Percentiles rank a stretch among this genome's conserved stretches.
These are phyloP conservation scores for Noctua janthe DNA, from an alignment of 2,888 invertebrate species.

Conservation along the genomic window DNA sequence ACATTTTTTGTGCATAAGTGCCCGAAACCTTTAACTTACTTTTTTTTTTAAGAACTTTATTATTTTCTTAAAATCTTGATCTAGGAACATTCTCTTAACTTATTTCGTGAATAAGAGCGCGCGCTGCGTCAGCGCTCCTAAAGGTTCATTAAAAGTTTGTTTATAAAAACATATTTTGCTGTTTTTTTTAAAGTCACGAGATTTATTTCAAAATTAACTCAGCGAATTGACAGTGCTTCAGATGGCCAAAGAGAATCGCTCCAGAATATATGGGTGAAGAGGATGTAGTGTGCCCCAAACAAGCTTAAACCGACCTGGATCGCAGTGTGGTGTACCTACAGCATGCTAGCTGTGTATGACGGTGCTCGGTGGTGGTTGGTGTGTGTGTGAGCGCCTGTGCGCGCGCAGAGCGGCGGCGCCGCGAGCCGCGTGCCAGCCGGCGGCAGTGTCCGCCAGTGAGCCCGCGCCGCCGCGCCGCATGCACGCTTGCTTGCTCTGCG, in stretches of 20 bases:
- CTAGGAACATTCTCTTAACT: too few relatives aligned
- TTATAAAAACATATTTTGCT: too few relatives aligned
- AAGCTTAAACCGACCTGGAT: neutral
- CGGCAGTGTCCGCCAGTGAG: conserved; percentile 25
- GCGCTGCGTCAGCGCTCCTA: too few relatives aligned
- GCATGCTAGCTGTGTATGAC: neutral
- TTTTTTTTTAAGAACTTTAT: too few relatives aligned
- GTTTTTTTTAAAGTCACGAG: too few relatives aligned
- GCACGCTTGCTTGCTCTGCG: neutral
- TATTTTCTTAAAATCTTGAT: too few relatives aligned
- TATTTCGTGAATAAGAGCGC: too few relatives aligned
- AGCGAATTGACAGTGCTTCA: neutral
- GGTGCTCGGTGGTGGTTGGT: neutral
- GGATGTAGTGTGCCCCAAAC: neutral
- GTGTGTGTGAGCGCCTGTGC: conserved; percentile 6
- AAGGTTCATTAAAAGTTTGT: too few relatives aligned
- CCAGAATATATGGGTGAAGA: neutral
- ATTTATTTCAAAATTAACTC: neutral
- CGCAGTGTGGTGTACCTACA: conserved; percentile 11
- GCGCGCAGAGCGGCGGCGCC: conserved; percentile 25
- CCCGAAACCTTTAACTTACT: too few relatives aligned
- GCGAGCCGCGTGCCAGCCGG: neutral
- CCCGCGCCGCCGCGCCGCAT: conserved; percentile 32
- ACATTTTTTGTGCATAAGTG: too few relatives aligned
- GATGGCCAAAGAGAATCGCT: neutral